Conservation (phyloP, 2,888 invertebrate species). For the Rhyacophila evoluta region DNA sequence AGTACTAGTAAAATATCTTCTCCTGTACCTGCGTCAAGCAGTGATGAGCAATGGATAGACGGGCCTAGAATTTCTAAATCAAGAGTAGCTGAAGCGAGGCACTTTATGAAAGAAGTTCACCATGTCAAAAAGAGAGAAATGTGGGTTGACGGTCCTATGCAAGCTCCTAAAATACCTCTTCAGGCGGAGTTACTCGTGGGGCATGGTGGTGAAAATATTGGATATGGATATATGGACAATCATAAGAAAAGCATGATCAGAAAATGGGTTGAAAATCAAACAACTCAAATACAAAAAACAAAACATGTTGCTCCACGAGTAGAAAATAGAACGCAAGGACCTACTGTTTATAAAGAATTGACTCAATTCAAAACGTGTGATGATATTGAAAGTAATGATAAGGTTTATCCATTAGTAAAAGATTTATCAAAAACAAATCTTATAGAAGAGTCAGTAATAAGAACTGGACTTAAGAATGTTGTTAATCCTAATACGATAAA, state of each 20-base stretch:
- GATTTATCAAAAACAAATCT: conserved; percentile 70
- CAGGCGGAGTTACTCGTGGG: conserved; percentile 65
- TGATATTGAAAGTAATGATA: conserved; percentile 59
- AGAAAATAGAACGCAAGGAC: conserved; percentile 65
- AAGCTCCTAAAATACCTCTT: conserved; percentile 69
- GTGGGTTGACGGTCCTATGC: conserved; percentile 96
- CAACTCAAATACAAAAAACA: conserved; percentile 81
- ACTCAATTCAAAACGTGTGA: conserved; percentile 75
- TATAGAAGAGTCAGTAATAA: conserved; percentile 73
- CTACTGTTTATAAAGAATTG: conserved; percentile 68
- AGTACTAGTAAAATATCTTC: conserved; percentile 56
- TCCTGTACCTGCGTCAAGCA: conserved; percentile 62
- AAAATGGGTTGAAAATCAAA: conserved; percentile 94
- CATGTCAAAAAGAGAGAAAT: conserved; percentile 87
- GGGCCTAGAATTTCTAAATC: conserved; percentile 91
- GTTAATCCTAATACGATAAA: conserved; percentile 67
- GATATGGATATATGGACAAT: conserved; percentile 92
- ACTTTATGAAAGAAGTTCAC: conserved; percentile 81
- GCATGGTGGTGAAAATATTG: conserved; percentile 68
- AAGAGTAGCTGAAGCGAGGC: conserved; percentile 84
- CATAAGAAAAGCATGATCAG: conserved; percentile 94
- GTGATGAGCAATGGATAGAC: conserved; percentile 97
- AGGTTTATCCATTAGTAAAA: conserved; percentile 64
- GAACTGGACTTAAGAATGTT: conserved; percentile 72
- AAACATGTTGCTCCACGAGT: conserved; percentile 70